Base-by-base conservation (phyloP, 1,140 invertebrate genomes). In the Archegozetes longisetosus region DNA sequence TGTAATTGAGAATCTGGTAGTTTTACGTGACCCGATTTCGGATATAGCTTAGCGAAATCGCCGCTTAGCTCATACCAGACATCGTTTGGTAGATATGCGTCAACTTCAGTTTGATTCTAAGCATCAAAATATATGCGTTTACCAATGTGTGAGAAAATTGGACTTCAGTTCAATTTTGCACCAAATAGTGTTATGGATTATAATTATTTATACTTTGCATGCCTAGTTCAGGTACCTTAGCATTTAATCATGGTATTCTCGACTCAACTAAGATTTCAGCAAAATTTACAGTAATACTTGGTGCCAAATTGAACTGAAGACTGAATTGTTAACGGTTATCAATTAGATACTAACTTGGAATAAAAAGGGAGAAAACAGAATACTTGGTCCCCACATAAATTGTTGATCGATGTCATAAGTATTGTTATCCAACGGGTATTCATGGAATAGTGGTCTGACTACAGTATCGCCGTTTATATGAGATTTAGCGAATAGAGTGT, bases 401-500 rank as follows among this genome's bases (percentile, higher is more conserved):
- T 60, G 55, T 46, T 60, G 70, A 28, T 57, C 40, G 47, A 48
- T 51, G 32, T 6, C 22, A 24, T 48, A 29, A 3, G 55, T 57
- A 3, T 28, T n/a, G 6, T 3, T 17, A 13, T 57, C 55, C 12
- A 6, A 6, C 9, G 55, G 14, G 22, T 32, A 70, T 55, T 70
- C 66, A 65, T 70, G 73, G 54, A 74, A 73, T 3, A 77, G 57
- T 17, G 75, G 74, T 29, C 84, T 73, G 2, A 80, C 80, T 0
- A 75, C 70, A 0, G 73, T 68, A 1, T 60, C 49, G 1, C 73
- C 75, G 25, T 64, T 56, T 0, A 62, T 51, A 61, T 70, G 69
- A 23, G 69, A 68, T 20, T 67, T 50, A 52, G 70, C 71, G 50
- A 76, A 70, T n/a, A 70, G 62, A n/a, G 74, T 73, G 64, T 77